Evolutionary conservation across 2,113 vertebrate genomes (phyloP).

Genomic region (Marmota monax): DNA sequence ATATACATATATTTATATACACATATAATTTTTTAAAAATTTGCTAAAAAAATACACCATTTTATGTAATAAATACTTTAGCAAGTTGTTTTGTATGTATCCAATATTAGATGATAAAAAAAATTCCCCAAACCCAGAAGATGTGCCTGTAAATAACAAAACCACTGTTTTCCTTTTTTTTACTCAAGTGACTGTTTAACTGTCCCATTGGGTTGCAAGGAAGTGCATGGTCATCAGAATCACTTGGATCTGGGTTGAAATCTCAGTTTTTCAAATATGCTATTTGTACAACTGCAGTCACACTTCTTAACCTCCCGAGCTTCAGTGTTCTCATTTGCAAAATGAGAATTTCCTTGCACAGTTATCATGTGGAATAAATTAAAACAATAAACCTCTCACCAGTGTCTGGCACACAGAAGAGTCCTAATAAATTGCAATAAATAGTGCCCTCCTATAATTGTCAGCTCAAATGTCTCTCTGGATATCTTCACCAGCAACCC

Average conservation of each 20-base stretch:
- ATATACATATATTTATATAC: background rate
- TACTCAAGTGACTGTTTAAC: background rate
- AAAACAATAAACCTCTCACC: background rate
- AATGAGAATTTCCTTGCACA: conserved; percentile 31
- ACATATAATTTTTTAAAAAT: background rate
- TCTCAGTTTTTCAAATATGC: background rate
- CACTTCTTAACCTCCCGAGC: background rate
- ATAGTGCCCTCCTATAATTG: background rate
- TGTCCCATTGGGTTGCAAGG: background rate
- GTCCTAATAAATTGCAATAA: background rate
- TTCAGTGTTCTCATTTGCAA: background rate
- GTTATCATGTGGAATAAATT: background rate
- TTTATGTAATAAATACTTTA: background rate
- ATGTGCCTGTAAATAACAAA: background rate
- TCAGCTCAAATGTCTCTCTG: background rate
- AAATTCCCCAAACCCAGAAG: background rate
- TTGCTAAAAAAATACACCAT: conserved; percentile 35
- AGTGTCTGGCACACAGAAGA: background rate
- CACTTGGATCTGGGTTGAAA: background rate
- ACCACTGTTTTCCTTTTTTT: background rate
- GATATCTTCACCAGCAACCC: background rate
- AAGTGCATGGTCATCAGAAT: background rate
- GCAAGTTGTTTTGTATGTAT: conserved; percentile 37
- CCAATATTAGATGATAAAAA: conserved; percentile 1
- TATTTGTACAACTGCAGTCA: background rate